Base-by-base conservation (phyloP, 2,797 vertebrate species). In the Podarcis siculus region DNA sequence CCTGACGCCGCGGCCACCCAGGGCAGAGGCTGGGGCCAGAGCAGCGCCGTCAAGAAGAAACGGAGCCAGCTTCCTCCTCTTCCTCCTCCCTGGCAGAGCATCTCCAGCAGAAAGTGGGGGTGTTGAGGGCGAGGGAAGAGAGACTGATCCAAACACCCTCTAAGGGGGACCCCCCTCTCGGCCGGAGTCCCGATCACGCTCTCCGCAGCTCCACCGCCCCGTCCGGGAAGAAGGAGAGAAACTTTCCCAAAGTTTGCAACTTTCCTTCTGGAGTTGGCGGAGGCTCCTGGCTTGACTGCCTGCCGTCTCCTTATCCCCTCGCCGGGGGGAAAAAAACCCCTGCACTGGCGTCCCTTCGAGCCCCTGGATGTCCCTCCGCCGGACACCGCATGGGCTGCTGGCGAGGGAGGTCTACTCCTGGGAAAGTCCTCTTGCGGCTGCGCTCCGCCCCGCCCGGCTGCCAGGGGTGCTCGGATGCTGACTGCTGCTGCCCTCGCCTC, bases 31-130 rank as follows among this genome's bases (percentile, higher is more conserved):
- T 1, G 25, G 15, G 37, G 19, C 8, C 94, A 88, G 42, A 93
- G 87, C 84, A 91, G 91, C 76, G 91, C 45, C 4, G 2, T n/a
- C 10, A 12, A 90, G 91, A 90, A 89, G 64, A 82, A 79, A 23
- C 86, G 81, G 90, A 78, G 77, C 69, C 77, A 79, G 86, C 91
- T 87, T 3, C 75, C 39, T 8, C 32, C 72, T 37, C n/a, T n/a
- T n/a, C 67, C 67, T 19, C 81, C 81, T n/a, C 39, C 39, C 71
- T 64, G 86, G 79, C 92, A 82, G n/a, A 86, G 93, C 92, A 89
- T 93, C 90, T 86, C 90, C 86, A 64, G 88, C 69, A 77, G 86
- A 90, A 19, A 27, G 80, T 23, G 32, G 23, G 61, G 85, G 81
- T 55, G 4, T 15, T 15, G 35, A 19, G 86, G 32, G n/a, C 6